Base-by-base conservation (phyloP, 2,113 vertebrate genomes). In the Austrofundulus limnaeus region DNA sequence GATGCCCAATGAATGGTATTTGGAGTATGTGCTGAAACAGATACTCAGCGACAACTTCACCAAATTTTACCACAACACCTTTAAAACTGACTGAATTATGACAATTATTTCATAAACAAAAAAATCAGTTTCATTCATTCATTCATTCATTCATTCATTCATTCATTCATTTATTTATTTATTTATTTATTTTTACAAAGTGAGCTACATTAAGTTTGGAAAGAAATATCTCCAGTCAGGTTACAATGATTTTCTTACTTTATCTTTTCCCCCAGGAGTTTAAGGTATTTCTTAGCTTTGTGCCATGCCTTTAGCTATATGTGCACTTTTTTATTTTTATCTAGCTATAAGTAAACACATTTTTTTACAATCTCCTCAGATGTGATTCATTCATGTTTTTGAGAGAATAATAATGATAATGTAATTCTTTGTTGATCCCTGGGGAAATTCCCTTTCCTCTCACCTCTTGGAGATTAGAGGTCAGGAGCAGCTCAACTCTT, bases 361-460 rank as follows among this genome's bases (percentile, higher is more conserved):
- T 39, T 48, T 37, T 11, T n/a, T 9, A 17, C 3, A 62, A 72
- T 38, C n/a, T 39, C 31, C 24, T 28, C 47, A n/a, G n/a, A n/a
- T n/a, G n/a, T n/a, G n/a, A n/a, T n/a, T n/a, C n/a, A n/a, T n/a
- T n/a, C n/a, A n/a, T n/a, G n/a, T n/a, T n/a, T 37, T 12, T 38
- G 10, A 25, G 25, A 43, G 24, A 48, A 62, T 74, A 62, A 66
- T 34, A 59, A 77, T 53, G 62, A 38, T 34, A 61, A 67, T 55
- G 25, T 50, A 52, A 75, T 59, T 24, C 61, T 63, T 69, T 78
- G 72, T 79, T 77, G 72, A 87, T 84, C 74, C 74, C 57, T 0
- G 53, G 66, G 60, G 76, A 80, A 75, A 73, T 58, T 63, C 39
- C 58, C 38, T 61, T 53, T 50, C 56, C 52, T 46, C 42, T 61